These are phyloP conservation scores for Archocentrus centrarchus DNA, from an alignment of 2,113 vertebrate species.

Conservation along the genomic window DNA sequence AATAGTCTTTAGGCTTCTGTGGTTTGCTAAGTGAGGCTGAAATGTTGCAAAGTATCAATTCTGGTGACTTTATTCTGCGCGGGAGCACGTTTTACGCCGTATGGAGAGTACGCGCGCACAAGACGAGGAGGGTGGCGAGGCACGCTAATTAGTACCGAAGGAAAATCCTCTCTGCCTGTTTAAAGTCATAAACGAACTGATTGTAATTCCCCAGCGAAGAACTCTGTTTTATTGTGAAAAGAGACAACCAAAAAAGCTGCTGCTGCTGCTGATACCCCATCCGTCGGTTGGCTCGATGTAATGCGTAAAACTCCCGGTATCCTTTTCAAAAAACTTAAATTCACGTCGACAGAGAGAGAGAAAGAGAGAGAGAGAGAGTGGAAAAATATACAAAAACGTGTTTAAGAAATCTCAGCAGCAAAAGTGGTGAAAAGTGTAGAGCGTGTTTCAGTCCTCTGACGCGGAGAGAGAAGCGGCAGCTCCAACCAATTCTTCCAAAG, in stretches of 20 bases:
- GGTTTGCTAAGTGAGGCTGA: not conserved
- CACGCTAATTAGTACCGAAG: constrained; percentile 14
- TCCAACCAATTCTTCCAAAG: constrained; percentile 53
- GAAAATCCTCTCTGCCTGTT: constrained; percentile 25
- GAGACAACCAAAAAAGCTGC: not conserved
- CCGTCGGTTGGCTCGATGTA: not conserved
- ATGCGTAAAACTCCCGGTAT: constrained; percentile 54
- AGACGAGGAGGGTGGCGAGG: constrained; percentile 20
- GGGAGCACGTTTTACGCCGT: constrained; percentile 28
- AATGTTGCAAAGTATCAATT: not conserved
- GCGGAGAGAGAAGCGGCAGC: constrained; percentile 36
- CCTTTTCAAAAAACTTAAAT: constrained; percentile 42
- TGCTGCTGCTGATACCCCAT: not conserved
- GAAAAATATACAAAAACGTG: not conserved
- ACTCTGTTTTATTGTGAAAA: not conserved
- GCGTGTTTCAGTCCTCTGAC: constrained; percentile 22
- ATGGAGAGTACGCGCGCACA: constrained; percentile 34
- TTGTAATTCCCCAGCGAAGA: not conserved
- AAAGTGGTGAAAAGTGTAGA: not conserved
- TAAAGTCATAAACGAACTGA: constrained; percentile 1
- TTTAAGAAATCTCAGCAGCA: not conserved
- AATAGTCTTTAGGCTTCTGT: not conserved
- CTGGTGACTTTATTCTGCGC: constrained; percentile 9
- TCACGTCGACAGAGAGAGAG: not conserved
- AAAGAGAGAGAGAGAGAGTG: too few species aligned